These are phyloP conservation scores for Agrotis ipsilon DNA, from an alignment of 2,888 invertebrate species.

Conservation along the genomic window DNA sequence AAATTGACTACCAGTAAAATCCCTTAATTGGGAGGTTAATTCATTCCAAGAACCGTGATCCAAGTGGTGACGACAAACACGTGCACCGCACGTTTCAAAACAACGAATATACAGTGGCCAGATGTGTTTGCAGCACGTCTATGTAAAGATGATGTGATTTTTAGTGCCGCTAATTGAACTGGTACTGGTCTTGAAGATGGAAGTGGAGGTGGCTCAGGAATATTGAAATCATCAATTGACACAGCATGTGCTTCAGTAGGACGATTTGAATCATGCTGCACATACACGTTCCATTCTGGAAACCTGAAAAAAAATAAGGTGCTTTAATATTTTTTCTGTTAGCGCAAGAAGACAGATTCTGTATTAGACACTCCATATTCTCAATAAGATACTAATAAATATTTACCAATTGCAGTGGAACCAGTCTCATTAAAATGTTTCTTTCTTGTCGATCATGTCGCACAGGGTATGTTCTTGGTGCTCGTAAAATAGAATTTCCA, in stretches of 20 bases:
- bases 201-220: constrained; percentile 34
- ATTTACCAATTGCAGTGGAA: constrained; percentile 10
- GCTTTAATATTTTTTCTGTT: constrained; percentile 18
- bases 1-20: constrained; percentile 41
- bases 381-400: constrained; percentile 15
- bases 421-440: constrained; percentile 16
- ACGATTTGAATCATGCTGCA: constrained; percentile 26
- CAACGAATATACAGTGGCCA: constrained; percentile 31
- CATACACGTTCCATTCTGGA: constrained; percentile 25
- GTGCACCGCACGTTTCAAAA: constrained; percentile 38
- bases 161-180: constrained; percentile 24
- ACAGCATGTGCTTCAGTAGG: constrained; percentile 13
- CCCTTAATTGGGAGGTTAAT: constrained; percentile 28
- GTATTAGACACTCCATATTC: constrained; percentile 12
- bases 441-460: constrained; percentile 29
- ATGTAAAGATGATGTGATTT: constrained; percentile 25
- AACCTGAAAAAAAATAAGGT: constrained; percentile 17
- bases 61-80: constrained; percentile 30
- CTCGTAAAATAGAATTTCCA: too few relatives aligned
- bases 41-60: constrained; percentile 24
- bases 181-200: constrained; percentile 23
- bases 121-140: constrained; percentile 29
- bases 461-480: too few relatives aligned
- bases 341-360: constrained; percentile 12
- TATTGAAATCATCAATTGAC: constrained; percentile 30